Evolutionary conservation across 37 sponge, comb jelly and placozoan genomes (phyloP), one percentile per base, ranked within the genome.

Genomic region (Theonella swinhoei): DNA sequence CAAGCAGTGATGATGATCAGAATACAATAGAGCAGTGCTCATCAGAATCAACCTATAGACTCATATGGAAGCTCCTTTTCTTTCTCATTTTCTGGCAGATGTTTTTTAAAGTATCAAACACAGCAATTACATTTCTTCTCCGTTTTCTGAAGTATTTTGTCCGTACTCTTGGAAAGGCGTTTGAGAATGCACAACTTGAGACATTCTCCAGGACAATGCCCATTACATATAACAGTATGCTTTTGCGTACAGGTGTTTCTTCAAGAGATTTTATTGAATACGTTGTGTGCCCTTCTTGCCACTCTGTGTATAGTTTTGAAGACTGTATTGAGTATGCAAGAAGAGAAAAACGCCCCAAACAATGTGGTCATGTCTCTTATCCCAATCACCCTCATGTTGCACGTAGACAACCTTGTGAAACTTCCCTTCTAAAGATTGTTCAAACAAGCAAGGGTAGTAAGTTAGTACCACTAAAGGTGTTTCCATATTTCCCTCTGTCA

Each of bases 271-370:
- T 75, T 32, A 80, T 80, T 25, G 58, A 83, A 35, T 89, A 83
- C 40, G 84, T 83, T 54, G 90, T 89, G 7, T 84, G 90, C 41
- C 81, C 85, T 1, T 79, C 75, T 39, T 90, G 91, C 36, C 59
- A 80, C 30, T 79, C 91, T 5, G 1, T 90, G 4, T 90, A 90
- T 85, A 20, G 47, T 14, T 80, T 60, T 60, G 77, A 84, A 14
- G 64, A 80, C 66, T 90, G 91, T 54, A 37, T 37, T 9, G 64
- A 7, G 33, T 81, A 81, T 39, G 24, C 69, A 77, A 63, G 29
- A 26, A 36, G 23, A 0, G 42, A 75, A 76, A 70, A 36, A 28
- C 37, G 23, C 0, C 62, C 91, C 5, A 86, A 47, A 47, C 14
- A 47, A 7, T 91, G 91, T 54, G 64, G 77, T 36, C 63, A 78